Base-by-base conservation (phyloP, 2,888 invertebrate genomes). In the Folsomia candida region DNA sequence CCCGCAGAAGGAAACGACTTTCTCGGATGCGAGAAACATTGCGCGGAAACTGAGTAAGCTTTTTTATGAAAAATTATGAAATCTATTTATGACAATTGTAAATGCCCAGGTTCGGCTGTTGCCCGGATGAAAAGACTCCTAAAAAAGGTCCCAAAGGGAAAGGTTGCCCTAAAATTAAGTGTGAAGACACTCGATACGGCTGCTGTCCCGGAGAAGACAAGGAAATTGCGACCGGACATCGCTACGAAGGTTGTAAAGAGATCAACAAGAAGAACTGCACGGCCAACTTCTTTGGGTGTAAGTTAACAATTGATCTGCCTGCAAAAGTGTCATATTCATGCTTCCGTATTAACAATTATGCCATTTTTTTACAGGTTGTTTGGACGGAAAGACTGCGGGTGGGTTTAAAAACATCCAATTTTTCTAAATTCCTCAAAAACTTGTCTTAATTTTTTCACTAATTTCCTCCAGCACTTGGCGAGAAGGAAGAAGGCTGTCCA, bases 1-100 rank as follows among this genome's bases (percentile, higher is more conserved):
- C 85, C 89, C 9, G 90, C 95, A 0, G 87, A 89, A 81, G 94
- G 95, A 62, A 91, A 92, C 79, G 88, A 92, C 77, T 87, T 88
- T 76, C 91, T 93, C 82, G 96, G 93, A 18, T 98, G 97, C 82
- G 82, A 73, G 27, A 74, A 74, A 29, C 68, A 76, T 58, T 83
- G 83, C 77, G 80, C 78, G 27, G 78, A 80, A 26, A 80, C 82
- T 26, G 76, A 81, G 82, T 83, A 77, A 80, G 82, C 76, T 37
- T 20, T 25, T 6, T 61, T 20, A 22, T 61, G 6, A 61, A 25
- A 28, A 28, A 61, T 11, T 58, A 57, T 2, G 3, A 67, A 25
- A 26, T 67, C 3, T 75, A 54, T 25, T 18, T 67, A 60, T 59
- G 62, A 58, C n/a, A n/a, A n/a, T n/a, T n/a, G n/a, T n/a, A n/a